phyloP scores from a whole-genome alignment of 2,888 invertebrate genomes.

The Eurois occulta region DNA sequence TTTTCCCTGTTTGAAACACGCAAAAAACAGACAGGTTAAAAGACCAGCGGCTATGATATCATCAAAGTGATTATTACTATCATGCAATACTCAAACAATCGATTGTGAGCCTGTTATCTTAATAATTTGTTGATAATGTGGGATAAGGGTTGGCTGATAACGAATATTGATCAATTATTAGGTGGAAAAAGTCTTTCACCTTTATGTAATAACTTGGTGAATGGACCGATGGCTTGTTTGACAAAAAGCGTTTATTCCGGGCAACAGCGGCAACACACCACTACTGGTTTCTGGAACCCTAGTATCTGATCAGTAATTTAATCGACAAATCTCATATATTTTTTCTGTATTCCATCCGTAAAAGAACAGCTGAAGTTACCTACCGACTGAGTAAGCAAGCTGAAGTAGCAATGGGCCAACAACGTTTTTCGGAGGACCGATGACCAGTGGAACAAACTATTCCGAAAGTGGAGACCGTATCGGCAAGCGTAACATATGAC shows the following conservation, averaged over 20 bases:
- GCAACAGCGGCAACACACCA: neutral
- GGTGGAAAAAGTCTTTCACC: neutral
- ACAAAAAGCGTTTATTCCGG: neutral
- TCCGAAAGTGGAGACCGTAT: neutral
- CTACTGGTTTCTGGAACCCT: conserved; percentile 11
- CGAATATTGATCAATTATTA: neutral
- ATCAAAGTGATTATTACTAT: conserved; percentile 26
- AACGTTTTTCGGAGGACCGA: neutral
- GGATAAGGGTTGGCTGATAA: conserved; percentile 2
- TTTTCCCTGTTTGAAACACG: neutral
- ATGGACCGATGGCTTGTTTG: neutral
- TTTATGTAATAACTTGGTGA: neutral
- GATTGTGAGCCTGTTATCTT: conserved; percentile 27
- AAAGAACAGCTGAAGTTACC: too few species aligned
- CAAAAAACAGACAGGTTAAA: conserved; percentile 16
- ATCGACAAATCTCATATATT: neutral
- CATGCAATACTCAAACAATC: neutral
- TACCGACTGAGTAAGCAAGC: neutral
- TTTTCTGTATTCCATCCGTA: too few species aligned
- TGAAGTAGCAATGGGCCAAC: too few species aligned
- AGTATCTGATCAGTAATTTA: neutral
- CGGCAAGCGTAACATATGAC: neutral
- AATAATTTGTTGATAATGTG: conserved; percentile 22
- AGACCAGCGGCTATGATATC: conserved; percentile 8
- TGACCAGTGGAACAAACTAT: neutral